phyloP scores from a whole-genome alignment of 2,797 vertebrate genomes.

The Novumbra hubbsi region DNA sequence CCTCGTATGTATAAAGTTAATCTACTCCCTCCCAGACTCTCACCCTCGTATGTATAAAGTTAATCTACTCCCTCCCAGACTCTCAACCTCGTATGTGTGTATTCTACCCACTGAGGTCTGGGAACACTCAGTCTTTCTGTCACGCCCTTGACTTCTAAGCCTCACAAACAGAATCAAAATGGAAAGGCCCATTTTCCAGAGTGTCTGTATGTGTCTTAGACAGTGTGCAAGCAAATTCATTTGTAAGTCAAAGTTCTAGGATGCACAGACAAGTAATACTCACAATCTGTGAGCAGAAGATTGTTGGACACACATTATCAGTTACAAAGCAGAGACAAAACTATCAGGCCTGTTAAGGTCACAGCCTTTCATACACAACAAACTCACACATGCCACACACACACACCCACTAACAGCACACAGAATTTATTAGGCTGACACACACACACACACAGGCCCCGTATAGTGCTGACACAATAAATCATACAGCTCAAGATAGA shows the following conservation, averaged over 20 bases:
- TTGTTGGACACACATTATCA: background rate
- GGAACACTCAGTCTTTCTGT: background rate
- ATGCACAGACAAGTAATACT: background rate
- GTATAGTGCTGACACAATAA: background rate
- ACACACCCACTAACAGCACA: background rate
- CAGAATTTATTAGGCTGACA: background rate
- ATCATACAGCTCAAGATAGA: background rate
- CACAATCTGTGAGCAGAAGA: background rate
- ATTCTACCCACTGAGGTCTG: background rate
- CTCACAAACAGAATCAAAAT: background rate
- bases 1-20: constrained; percentile 27
- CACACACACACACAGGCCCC: background rate
- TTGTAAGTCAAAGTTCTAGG: constrained; percentile 44
- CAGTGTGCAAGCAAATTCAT: constrained; percentile 12
- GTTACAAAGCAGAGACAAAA: background rate
- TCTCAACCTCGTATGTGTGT: background rate
- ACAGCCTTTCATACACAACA: background rate
- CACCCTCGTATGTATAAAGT: too few relatives aligned
- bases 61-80: too few relatives aligned
- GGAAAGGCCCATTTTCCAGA: background rate
- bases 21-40: background rate
- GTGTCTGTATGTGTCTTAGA: background rate
- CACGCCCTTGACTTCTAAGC: background rate
- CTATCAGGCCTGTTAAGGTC: background rate
- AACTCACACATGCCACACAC: background rate